phyloP scores from a whole-genome alignment of 2,888 invertebrate species.

The Diplolepis rosae region DNA sequence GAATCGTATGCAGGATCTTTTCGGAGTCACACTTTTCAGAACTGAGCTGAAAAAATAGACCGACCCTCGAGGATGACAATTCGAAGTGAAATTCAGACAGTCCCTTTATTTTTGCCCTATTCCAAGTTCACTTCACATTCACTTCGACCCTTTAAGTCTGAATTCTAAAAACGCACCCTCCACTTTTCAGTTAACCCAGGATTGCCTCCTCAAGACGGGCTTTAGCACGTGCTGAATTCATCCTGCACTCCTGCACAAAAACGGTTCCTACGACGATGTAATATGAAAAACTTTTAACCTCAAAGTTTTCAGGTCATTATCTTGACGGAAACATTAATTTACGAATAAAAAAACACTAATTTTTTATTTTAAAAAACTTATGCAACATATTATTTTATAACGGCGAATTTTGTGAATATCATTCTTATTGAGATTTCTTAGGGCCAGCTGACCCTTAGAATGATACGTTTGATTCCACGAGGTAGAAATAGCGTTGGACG shows the following conservation, averaged over 20 bases:
- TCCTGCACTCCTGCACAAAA: background rate
- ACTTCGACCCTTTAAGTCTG: background rate
- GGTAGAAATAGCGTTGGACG: too few relatives aligned
- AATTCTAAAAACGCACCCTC: slow-evolving; percentile 11
- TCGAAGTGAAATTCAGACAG: slow-evolving; percentile 5
- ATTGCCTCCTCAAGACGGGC: background rate
- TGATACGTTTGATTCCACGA: too few relatives aligned
- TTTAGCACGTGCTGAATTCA: background rate
- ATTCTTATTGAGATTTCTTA: background rate
- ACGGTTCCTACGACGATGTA: background rate
- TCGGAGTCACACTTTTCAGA: slow-evolving; percentile 6
- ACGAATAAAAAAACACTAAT: background rate
- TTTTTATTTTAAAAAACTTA: background rate
- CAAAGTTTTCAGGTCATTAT: background rate
- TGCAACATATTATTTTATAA: background rate
- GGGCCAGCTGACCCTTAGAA: too few relatives aligned
- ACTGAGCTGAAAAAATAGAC: background rate
- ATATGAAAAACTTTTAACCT: background rate
- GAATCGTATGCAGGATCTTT: slow-evolving; percentile 14
- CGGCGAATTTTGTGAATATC: background rate
- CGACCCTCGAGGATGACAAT: background rate
- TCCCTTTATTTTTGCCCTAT: background rate
- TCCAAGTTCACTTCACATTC: slow-evolving; percentile 9
- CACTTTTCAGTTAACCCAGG: slow-evolving; percentile 10
- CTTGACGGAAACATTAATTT: background rate